These are phyloP conservation scores for Colaptes auratus DNA, from an alignment of 2,113 vertebrate species.

Conservation along the genomic window DNA sequence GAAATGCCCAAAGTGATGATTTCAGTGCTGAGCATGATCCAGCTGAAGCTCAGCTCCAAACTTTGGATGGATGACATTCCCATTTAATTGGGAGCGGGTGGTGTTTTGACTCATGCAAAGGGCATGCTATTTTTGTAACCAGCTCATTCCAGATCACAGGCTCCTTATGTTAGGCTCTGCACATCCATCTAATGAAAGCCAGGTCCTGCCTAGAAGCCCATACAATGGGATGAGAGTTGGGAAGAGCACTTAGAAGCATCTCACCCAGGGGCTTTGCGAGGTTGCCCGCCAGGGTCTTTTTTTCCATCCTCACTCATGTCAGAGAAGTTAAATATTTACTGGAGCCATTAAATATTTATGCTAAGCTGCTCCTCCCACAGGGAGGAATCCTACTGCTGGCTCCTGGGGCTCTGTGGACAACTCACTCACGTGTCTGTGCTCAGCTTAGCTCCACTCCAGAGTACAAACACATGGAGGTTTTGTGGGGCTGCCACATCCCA, in stretches of 20 bases:
- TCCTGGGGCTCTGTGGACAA: background rate
- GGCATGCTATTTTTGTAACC: constrained; percentile 39
- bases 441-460: background rate
- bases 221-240: background rate
- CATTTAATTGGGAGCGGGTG: constrained; percentile 26
- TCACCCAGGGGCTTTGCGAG: constrained; percentile 12
- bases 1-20: background rate
- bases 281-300: constrained; percentile 59
- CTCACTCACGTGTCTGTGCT: background rate
- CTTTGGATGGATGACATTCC: constrained; percentile 2
- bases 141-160: constrained; percentile 37
- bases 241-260: background rate
- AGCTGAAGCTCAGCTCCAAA: background rate
- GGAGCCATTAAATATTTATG: constrained; percentile 68
- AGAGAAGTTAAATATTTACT: constrained; percentile 75
- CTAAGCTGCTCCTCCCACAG: background rate
- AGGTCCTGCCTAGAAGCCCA: constrained; percentile 8
- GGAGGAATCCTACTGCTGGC: background rate
- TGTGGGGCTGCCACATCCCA: background rate
- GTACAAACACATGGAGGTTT: background rate
- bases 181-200: constrained; percentile 48
- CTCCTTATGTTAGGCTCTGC: background rate
- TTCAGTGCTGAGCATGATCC: background rate
- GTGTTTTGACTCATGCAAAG: constrained; percentile 41
- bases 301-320: constrained; percentile 61